Evolutionary conservation across 1,140 invertebrate species (phyloP), one percentile per base, ranked within the genome.

Genomic region (Drosophila kurseongensis): DNA sequence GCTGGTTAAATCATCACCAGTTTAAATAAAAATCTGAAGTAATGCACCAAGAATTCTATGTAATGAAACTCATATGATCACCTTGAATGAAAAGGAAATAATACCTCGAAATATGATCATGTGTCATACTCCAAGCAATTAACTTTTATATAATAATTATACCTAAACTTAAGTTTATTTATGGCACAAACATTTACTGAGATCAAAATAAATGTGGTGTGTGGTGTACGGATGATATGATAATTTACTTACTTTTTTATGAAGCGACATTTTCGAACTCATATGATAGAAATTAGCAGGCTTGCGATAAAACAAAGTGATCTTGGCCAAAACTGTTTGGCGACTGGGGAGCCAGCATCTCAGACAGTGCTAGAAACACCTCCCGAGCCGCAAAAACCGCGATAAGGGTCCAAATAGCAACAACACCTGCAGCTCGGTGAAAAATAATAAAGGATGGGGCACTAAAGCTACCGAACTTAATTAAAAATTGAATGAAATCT

Each of bases 401-500:
- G 84, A 88, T 88, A 88, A 89, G 67, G 80, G 65, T 74, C 76
- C 59, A 48, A 84, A 84, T 71, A 67, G 18, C 51, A 48, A 44
- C 48, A 57, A 54, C 40, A 67, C 51, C 42, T 62, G 69, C 48
- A 47, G 44, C 59, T 41, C 65, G 10, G 13, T 13, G 23, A 58
- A 62, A 57, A 45, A 67, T 35, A 14, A 40, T 23, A 55, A 66
- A 67, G 44, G 52, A 76, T 60, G 48, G 56, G 18, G 50, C 40
- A 27, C 51, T 56, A 42, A 42, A 16, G 44, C 51, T 29, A 55
- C 48, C 54, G 65, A 78, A 86, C 69, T 74, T 89, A 86, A 86
- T 86, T 86, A 89, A 86, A 78, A 83, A 59, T 78, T 71, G 38
- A 68, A 68, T 72, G 29, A 76, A 80, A 85, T 76, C 80, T 54